These are phyloP conservation scores for Caenorhabditis inopinata DNA, from an alignment of 1,140 invertebrate species.

Conservation along the genomic window DNA sequence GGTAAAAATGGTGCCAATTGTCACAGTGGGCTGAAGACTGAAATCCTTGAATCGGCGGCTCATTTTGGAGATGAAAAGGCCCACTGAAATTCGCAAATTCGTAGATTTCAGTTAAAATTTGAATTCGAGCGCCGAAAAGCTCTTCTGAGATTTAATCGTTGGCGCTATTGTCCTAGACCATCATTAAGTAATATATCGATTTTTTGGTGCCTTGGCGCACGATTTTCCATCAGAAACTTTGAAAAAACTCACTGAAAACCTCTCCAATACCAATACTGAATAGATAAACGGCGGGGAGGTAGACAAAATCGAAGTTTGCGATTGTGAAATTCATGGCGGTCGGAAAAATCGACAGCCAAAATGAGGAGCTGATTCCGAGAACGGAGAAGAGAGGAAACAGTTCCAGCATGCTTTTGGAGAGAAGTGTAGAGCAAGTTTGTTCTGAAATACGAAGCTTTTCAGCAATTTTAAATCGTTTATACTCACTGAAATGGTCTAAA, in stretches of 20 bases:
- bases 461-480: not conserved
- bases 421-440: not conserved
- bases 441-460: not conserved
- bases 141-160: no score
- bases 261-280: not conserved
- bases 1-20: not conserved
- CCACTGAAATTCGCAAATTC: no score
- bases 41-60: not conserved
- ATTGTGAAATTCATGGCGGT: constrained; percentile 4
- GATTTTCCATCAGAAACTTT: no score
- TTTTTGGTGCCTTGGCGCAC: no score
- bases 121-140: no score
- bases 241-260: constrained; percentile 8
- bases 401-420: not conserved
- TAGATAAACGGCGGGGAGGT: not conserved
- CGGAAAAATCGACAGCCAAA: constrained; percentile 5
- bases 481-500: not conserved
- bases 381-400: not conserved
- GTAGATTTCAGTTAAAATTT: no score
- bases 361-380: not conserved
- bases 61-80: not conserved
- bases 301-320: not conserved
- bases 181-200: no score
- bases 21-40: not conserved
- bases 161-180: no score